These are phyloP conservation scores for Cylloceria caligata DNA, from an alignment of 2,888 invertebrate genomes.

Conservation along the genomic window DNA sequence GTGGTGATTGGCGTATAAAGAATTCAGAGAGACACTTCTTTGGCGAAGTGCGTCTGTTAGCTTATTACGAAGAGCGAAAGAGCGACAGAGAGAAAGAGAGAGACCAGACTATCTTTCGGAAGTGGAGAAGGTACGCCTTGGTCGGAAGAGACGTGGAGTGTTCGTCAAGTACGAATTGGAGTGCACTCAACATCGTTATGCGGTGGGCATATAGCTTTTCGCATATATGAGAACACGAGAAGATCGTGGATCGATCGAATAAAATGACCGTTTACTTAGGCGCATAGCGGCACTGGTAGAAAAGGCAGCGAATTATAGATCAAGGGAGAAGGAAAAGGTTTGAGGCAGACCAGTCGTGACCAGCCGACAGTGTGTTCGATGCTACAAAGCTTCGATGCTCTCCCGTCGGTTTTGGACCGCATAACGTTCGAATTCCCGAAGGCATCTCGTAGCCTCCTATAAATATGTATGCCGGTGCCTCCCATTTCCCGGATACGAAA, in stretches of 20 bases:
- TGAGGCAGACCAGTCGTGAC: conserved; percentile 48
- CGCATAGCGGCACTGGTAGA: conserved; percentile 8
- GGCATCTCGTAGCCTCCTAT: conserved; percentile 62
- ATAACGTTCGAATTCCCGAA: conserved; percentile 68
- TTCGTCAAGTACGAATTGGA: conserved; percentile 17
- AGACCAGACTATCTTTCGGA: not conserved
- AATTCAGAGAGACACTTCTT: conserved; percentile 3
- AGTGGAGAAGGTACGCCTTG: not conserved
- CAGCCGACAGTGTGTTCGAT: conserved; percentile 15
- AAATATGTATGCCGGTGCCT: conserved; percentile 71
- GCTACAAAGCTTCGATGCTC: not conserved
- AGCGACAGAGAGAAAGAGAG: not conserved
- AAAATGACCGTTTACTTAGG: conserved; percentile 45
- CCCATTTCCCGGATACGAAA: conserved; percentile 67
- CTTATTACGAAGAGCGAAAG: conserved; percentile 7
- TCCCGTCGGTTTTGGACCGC: conserved; percentile 37
- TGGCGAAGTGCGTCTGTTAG: conserved; percentile 4
- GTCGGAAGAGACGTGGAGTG: conserved; percentile 14
- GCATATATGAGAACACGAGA: not conserved
- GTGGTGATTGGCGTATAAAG: conserved; percentile 2
- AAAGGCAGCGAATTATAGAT: conserved; percentile 53
- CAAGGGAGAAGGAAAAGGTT: conserved; percentile 43
- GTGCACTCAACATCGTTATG: conserved; percentile 1
- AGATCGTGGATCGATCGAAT: conserved; percentile 29
- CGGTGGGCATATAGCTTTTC: not conserved